These are phyloP conservation scores for Cladorhizidae sp. DNA, from an alignment of 37 sponge, comb jelly and placozoan species.

Conservation along the genomic window DNA sequence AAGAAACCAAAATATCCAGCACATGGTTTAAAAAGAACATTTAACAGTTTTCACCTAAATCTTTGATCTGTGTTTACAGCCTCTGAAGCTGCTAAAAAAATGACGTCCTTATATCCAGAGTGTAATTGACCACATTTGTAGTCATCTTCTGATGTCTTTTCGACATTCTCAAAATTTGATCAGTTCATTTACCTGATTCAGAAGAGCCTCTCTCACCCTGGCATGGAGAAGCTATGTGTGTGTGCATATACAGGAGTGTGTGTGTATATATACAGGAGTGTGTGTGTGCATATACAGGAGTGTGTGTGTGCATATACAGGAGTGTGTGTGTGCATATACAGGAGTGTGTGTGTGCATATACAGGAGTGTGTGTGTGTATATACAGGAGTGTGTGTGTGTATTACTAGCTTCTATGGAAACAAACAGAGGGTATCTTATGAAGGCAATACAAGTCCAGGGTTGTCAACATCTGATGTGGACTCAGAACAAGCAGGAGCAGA, in stretches of 20 bases:
- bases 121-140: neutral
- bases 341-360: neutral
- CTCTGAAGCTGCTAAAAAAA: neutral
- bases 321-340: neutral
- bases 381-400: neutral
- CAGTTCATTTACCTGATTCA: neutral
- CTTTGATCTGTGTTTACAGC: neutral
- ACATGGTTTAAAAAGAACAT: neutral
- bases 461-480: neutral
- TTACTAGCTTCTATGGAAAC: neutral
- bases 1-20: neutral
- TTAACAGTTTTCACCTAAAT: neutral
- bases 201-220: neutral
- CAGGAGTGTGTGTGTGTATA: neutral
- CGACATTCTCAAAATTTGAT: neutral
- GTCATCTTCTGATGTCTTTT: neutral
- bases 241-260: neutral
- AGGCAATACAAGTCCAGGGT: neutral
- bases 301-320: neutral
- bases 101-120: neutral
- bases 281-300: neutral
- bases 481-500: constrained; percentile 9
- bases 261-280: no score
- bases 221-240: neutral
- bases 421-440: neutral